Percentiles rank a stretch among this genome's conserved stretches.
These are phyloP conservation scores for Galemys pyrenaicus DNA, from an alignment of 2,113 vertebrate species.

Conservation along the genomic window DNA sequence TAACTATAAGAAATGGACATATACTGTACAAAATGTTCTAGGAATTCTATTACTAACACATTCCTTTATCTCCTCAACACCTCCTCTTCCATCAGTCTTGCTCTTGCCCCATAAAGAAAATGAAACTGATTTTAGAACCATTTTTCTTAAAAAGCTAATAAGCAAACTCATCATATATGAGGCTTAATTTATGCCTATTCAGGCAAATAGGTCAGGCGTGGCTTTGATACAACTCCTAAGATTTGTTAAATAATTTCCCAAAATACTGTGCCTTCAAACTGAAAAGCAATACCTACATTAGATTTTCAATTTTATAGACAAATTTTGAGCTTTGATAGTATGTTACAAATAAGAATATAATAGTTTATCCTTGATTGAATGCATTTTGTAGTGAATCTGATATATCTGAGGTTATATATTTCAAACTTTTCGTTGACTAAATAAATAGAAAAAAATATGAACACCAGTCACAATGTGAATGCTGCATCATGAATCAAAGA, in stretches of 20 bases:
- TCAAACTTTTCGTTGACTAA: not conserved
- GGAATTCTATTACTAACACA: not conserved
- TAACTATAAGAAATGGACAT: not conserved
- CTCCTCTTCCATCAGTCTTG: not conserved
- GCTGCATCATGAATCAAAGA: slow-evolving; percentile 46
- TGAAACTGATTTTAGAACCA: slow-evolving; percentile 29
- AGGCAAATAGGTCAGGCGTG: not conserved
- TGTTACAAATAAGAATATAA: not conserved
- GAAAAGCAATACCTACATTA: not conserved
- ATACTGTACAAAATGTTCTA: not conserved
- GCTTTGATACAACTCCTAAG: slow-evolving; percentile 11
- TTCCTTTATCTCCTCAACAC: not conserved
- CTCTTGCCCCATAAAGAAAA: not conserved
- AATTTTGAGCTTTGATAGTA: slow-evolving; percentile 26
- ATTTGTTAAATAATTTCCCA: slow-evolving; percentile 19
- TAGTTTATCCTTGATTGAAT: slow-evolving; percentile 37
- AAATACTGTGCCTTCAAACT: not conserved
- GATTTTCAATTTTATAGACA: slow-evolving; percentile 30
- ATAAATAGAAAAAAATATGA: not conserved
- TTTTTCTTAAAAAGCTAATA: not conserved
- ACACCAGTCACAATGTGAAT: not conserved
- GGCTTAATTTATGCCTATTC: not conserved
- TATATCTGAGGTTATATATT: slow-evolving; percentile 51
- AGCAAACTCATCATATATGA: not conserved
- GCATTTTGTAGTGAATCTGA: not conserved